phyloP scores from a whole-genome alignment of 2,888 invertebrate genomes.

The Malachius bipustulatus region DNA sequence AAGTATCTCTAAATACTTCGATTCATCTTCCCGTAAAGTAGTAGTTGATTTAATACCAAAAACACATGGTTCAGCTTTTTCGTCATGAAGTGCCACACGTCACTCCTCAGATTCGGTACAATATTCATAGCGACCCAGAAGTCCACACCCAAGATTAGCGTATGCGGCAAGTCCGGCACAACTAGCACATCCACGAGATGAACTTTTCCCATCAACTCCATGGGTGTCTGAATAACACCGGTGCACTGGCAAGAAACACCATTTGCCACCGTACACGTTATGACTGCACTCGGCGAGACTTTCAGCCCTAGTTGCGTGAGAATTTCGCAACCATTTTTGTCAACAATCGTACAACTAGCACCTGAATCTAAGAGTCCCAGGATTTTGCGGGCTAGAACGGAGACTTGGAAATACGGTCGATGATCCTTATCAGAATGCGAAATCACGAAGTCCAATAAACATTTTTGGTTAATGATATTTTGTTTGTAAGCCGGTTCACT shows the following conservation, averaged over 20 bases:
- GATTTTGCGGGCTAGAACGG: slow-evolving; percentile 6
- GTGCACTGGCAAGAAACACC: slow-evolving; percentile 9
- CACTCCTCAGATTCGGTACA: slow-evolving; percentile 13
- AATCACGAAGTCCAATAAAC: too few species aligned
- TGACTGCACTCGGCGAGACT: neutral
- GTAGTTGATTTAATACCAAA: too few species aligned
- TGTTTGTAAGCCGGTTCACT: too few species aligned
- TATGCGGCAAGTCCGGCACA: slow-evolving; percentile 12
- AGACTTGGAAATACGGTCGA: slow-evolving; percentile 11
- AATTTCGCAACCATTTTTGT: neutral
- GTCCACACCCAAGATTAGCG: slow-evolving; percentile 15
- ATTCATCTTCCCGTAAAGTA: too few species aligned
- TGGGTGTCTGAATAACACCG: slow-evolving; percentile 11
- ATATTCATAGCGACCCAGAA: slow-evolving; percentile 18
- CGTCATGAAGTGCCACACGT: slow-evolving; percentile 16
- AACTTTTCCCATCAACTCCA: slow-evolving; percentile 11
- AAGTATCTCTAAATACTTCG: too few species aligned
- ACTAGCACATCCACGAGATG: slow-evolving; percentile 15
- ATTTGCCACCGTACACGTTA: slow-evolving; percentile 16
- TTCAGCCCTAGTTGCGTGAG: slow-evolving; percentile 8
- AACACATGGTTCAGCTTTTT: too few species aligned
- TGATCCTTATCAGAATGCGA: slow-evolving; percentile 10
- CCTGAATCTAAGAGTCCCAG: slow-evolving; percentile 6
- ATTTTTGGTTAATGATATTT: too few species aligned
- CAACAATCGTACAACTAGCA: slow-evolving; percentile 2